These are phyloP conservation scores for Apodemus speciosus DNA, from an alignment of 2,113 vertebrate genomes.

Conservation along the genomic window DNA sequence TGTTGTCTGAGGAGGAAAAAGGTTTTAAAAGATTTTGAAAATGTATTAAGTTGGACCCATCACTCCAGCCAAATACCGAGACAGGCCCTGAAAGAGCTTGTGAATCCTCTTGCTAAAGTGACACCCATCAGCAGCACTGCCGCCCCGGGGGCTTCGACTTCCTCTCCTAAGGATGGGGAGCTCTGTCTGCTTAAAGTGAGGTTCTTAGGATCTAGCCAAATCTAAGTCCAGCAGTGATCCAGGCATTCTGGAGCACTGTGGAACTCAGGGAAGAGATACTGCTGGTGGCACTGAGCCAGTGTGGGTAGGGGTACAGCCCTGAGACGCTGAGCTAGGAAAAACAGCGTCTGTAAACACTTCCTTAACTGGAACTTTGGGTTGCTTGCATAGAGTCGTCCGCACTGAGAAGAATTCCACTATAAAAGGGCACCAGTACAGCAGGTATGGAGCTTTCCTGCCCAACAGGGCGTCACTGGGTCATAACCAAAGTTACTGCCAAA, in stretches of 20 bases:
- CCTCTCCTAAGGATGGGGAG: background rate
- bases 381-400: background rate
- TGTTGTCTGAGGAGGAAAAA: constrained; percentile 90
- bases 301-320: background rate
- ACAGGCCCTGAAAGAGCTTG: background rate
- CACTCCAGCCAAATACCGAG: background rate
- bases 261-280: background rate
- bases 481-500: background rate
- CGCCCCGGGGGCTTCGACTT: background rate
- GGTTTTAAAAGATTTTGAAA: constrained; percentile 49
- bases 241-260: background rate
- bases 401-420: background rate
- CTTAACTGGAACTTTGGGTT: background rate
- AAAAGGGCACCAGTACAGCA: background rate
- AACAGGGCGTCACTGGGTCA: background rate
- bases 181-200: background rate
- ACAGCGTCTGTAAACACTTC: background rate
- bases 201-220: background rate
- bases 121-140: too few relatives aligned
- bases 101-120: background rate
- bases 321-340: background rate
- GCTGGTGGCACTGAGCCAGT: background rate
- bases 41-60: background rate
- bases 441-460: background rate
- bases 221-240: background rate